phyloP scores from a whole-genome alignment of 2,113 vertebrate species.

The Zosterops borbonicus region DNA sequence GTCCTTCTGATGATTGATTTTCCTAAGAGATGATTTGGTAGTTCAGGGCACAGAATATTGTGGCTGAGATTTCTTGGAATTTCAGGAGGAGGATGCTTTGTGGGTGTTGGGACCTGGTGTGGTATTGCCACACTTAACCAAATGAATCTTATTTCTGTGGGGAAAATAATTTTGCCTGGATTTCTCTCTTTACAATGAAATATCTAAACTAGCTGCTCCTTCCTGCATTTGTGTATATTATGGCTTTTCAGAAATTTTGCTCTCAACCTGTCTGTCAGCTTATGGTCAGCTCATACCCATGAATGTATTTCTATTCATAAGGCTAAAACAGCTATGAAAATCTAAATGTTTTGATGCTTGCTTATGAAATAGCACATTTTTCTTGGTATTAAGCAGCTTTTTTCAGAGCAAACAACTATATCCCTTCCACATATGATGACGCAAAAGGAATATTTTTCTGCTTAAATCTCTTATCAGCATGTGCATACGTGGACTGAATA shows the following conservation, averaged over 20 bases:
- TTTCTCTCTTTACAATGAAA: neutral
- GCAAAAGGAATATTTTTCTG: neutral
- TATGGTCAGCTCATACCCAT: neutral
- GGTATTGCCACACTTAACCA: neutral
- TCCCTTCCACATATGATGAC: neutral
- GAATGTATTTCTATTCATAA: neutral
- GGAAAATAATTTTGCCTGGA: neutral
- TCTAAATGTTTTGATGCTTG: neutral
- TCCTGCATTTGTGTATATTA: neutral
- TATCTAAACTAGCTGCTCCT: neutral
- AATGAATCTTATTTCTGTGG: neutral
- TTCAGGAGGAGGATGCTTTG: neutral
- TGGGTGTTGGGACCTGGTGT: neutral
- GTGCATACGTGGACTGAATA: constrained; percentile 41
- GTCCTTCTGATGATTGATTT: neutral
- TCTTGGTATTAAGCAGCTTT: neutral
- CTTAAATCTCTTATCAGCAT: constrained; percentile 48
- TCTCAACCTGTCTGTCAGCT: neutral
- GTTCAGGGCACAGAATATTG: neutral
- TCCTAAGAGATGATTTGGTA: neutral
- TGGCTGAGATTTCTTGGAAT: neutral
- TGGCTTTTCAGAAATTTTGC: neutral
- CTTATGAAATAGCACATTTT: neutral
- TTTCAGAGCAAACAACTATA: neutral
- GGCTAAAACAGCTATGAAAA: neutral